Conservation (phyloP, 2,888 invertebrate species). For the Cryptosula pallasiana region DNA sequence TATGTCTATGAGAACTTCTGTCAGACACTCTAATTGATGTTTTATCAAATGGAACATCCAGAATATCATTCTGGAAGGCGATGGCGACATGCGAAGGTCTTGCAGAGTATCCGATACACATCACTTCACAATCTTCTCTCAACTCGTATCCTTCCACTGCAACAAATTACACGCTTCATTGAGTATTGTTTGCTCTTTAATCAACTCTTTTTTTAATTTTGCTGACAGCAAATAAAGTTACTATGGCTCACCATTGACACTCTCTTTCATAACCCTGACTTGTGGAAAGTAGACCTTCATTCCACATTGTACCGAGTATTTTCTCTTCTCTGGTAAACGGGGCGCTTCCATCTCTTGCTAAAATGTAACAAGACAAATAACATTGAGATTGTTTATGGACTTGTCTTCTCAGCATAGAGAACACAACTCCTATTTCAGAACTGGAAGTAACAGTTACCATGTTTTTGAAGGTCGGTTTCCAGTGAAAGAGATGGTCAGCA, state of each 20-base stretch:
- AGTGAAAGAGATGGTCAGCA: conserved; percentile 10
- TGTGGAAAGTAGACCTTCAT: conserved; percentile 89
- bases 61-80: conserved; percentile 20
- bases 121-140: not conserved
- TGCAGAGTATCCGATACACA: not conserved
- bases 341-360: conserved; percentile 58
- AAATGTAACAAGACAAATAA: not conserved
- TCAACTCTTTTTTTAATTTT: too few species aligned
- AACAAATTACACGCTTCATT: not conserved
- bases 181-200: too few species aligned
- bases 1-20: not conserved
- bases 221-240: too few species aligned
- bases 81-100: conserved; percentile 16
- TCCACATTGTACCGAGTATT: conserved; percentile 84
- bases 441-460: conserved; percentile 15
- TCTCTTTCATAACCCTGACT: conserved; percentile 82
- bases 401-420: too few species aligned
- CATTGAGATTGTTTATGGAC: too few species aligned
- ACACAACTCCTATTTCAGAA: too few species aligned
- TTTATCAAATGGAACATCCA: conserved; percentile 17
- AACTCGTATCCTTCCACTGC: conserved; percentile 15
- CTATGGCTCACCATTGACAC: conserved; percentile 41
- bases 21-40: conserved; percentile 2
- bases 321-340: conserved; percentile 81
- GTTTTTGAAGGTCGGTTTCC: conserved; percentile 19